Evolutionary conservation across 35 echinoderm and acorn worm genomes (phyloP).

Genomic region (Stichopus chloronotus): DNA sequence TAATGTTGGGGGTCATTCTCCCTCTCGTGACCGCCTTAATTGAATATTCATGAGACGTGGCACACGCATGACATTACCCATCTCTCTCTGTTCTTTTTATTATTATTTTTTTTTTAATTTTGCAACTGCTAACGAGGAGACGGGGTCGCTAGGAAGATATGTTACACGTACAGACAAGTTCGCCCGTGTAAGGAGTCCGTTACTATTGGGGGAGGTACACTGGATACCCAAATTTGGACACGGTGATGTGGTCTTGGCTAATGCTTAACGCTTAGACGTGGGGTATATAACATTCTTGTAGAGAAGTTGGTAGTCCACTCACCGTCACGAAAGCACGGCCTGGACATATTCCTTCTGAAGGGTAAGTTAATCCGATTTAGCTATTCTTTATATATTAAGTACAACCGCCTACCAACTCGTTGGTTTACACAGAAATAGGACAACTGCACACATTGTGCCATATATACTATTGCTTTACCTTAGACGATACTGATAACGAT

Average conservation of each 20-base stretch:
- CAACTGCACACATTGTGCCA: no score
- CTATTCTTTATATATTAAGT: no score
- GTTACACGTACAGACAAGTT: not conserved
- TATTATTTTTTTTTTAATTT: no score
- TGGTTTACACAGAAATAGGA: no score
- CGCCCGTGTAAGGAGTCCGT: slow-evolving; percentile 25
- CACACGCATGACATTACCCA: not conserved
- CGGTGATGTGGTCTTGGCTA: not conserved
- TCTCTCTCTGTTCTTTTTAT: not conserved
- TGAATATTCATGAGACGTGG: slow-evolving; percentile 28
- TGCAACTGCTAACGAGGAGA: not conserved
- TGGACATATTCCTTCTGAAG: slow-evolving; percentile 65
- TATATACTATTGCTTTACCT: no score
- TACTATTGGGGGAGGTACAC: not conserved
- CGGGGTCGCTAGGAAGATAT: not conserved
- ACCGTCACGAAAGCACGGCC: slow-evolving; percentile 58
- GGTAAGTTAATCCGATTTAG: slow-evolving; percentile 15
- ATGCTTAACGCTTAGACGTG: not conserved
- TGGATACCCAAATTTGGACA: not conserved
- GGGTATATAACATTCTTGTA: slow-evolving; percentile 9
- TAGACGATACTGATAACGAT: no score
- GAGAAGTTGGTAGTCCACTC: not conserved
- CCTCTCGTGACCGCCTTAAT: slow-evolving; percentile 7
- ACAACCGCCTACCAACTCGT: no score
- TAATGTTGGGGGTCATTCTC: not conserved